Base-by-base conservation (phyloP, 2,888 invertebrate genomes). In the Papilio protenor region DNA sequence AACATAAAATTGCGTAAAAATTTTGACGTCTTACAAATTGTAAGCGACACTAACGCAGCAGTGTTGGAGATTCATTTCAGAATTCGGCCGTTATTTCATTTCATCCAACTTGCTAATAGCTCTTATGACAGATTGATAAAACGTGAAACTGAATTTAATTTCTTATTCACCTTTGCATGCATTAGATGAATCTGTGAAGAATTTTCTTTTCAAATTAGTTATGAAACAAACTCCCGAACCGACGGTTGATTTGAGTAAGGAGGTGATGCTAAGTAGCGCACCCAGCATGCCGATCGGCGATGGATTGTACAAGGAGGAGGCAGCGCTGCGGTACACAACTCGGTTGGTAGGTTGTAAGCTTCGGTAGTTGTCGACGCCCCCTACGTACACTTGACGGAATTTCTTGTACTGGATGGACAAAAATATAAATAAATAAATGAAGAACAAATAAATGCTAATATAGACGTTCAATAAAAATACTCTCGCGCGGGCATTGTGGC, bases 321-420 rank as follows among this genome's bases (percentile, higher is more conserved):
- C 87, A 1, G 85, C 77, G 11, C 93, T 92, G 0, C 92, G 89
- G 88, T 92, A 94, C 1, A 95, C 88, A 16, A 91, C 82, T 8
- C 94, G 89, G 81, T 91, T 89, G 10, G 85, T 81, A 0, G 90
- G 83, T 73, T 95, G 95, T 1, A 91, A 85, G 16, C 92, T 91
- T 18, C 95, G 88, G 86, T 93, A 94, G 89, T 95, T 95, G 85
- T 88, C 88, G 18, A 89, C 84, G 21, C 90, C 90, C 1, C 91
- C 93, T 0, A 94, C 85, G 80, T 93, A 86, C 0, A 90, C 90
- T 79, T 86, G 86, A 81, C 87, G 90, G 83, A 94, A 87, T 14
- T 85, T 77, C 77, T 90, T 90, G 88, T 91, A 94, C 94, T 94
- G 88, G 23, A 76, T 77, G 61, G 57, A 59, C 10, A 61, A 70